Conservation (phyloP, 2,888 invertebrate species). For the Cantharis lateralis region DNA sequence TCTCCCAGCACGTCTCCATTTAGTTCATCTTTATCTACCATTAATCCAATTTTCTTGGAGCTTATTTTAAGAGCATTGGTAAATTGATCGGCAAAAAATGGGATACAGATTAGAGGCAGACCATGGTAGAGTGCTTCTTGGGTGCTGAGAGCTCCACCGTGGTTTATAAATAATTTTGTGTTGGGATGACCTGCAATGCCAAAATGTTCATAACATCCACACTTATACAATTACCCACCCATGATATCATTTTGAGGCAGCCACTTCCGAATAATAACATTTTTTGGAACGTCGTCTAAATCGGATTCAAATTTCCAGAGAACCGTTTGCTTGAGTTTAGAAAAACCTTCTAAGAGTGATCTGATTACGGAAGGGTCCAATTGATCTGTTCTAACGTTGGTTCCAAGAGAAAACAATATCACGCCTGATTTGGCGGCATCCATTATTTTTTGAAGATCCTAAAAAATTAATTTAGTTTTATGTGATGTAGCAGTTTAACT, state of each 20-base stretch:
- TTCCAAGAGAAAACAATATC: conserved; percentile 50
- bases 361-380: conserved; percentile 37
- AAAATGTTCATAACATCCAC: not conserved
- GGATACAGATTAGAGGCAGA: conserved; percentile 42
- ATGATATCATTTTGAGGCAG: conserved; percentile 52
- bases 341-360: conserved; percentile 44
- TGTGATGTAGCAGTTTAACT: no score
- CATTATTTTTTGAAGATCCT: conserved; percentile 34
- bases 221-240: conserved; percentile 33
- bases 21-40: not conserved
- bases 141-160: conserved; percentile 42
- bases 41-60: not conserved
- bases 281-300: conserved; percentile 42
- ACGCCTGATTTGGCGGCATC: conserved; percentile 45
- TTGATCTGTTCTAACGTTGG: conserved; percentile 40
- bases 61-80: conserved; percentile 38
- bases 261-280: conserved; percentile 49
- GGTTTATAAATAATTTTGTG: conserved; percentile 38
- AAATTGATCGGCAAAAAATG: conserved; percentile 46
- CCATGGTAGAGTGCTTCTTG: conserved; percentile 41
- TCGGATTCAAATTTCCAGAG: conserved; percentile 48
- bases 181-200: conserved; percentile 35
- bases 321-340: conserved; percentile 46
- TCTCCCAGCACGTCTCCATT: not conserved
- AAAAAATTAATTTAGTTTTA: not conserved